Percentiles rank a stretch among this genome's conserved stretches.
These are phyloP conservation scores for Cybosia mesomella DNA, from an alignment of 2,888 invertebrate genomes.

Conservation along the genomic window DNA sequence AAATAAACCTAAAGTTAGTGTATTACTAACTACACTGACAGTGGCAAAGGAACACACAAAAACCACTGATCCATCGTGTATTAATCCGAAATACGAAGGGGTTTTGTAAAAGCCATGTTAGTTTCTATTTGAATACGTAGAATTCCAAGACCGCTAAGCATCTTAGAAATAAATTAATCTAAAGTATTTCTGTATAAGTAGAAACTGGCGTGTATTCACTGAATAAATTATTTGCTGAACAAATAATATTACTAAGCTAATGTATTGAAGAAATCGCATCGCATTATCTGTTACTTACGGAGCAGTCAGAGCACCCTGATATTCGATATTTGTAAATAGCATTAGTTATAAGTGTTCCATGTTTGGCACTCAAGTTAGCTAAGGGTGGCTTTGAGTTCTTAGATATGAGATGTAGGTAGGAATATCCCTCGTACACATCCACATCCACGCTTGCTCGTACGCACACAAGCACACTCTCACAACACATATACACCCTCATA, in stretches of 20 bases:
- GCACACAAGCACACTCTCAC: no score
- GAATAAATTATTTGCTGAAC: conserved; percentile 3
- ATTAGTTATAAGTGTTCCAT: conserved; percentile 15
- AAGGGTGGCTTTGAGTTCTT: neutral
- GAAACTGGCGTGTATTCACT: neutral
- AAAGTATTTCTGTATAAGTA: neutral
- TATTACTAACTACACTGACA: neutral
- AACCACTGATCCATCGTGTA: neutral
- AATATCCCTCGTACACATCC: no score
- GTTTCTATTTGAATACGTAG: neutral
- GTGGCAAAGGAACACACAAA: neutral
- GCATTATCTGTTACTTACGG: conserved; percentile 23
- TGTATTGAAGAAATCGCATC: conserved; percentile 5
- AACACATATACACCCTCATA: no score
- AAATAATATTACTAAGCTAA: neutral
- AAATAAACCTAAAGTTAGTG: no score
- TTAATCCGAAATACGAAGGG: neutral
- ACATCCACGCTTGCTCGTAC: no score
- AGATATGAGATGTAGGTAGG: neutral
- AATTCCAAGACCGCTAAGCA: neutral
- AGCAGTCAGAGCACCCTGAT: neutral
- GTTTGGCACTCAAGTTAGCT: conserved; percentile 4
- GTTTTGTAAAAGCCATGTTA: neutral
- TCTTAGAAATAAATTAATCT: neutral
- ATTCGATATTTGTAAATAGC: conserved; percentile 23